Base-by-base conservation (phyloP, 2,797 vertebrate genomes). In the Enteromius paludinosus region DNA sequence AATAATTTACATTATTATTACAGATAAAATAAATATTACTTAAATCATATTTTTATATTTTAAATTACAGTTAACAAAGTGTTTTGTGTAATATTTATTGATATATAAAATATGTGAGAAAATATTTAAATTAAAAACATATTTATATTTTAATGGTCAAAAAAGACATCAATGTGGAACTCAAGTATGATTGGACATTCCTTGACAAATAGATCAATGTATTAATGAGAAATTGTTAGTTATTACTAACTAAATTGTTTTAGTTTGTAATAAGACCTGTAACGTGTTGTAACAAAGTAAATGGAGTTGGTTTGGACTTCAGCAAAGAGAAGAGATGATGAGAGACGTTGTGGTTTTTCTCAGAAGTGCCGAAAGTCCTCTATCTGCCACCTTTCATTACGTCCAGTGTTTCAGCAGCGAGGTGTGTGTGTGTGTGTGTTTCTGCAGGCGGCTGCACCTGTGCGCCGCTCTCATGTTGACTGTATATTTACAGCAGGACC, bases 381-480 rank as follows among this genome's bases (percentile, higher is more conserved):
- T 95, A 94, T 92, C 96, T 97, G 96, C 96, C 97, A 96, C 92
- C 93, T 90, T 90, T 88, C 92, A 95, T 97, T 97, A 97, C 90
- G 96, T 96, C 94, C 94, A 94, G 92, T 90, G 92, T 65, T 56
- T 45, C 74, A 47, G 75, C 71, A 49, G 70, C 66, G 80, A 78
- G 61, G 70, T 45, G 76, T 52, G 66, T 68, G 71, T 56, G 38
- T 71, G 78, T 47, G 73, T 56, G 30, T 69, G 73, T 66, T 54
- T 84, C 59, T 81, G 77, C 54, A 35, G 92, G 92, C 89, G 91
- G 90, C 82, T 82, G 93, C 96, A 97, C 96, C 97, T 97, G 97
- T 95, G 94, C 93, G 90, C 90, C 91, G 91, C 92, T 92, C 87
- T 71, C 49, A 71, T 84, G 90, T 87, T 83, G 61, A 70, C 87